Conservation (phyloP, 2,888 invertebrate species). For the Amblyjoppa fuscipennis region DNA sequence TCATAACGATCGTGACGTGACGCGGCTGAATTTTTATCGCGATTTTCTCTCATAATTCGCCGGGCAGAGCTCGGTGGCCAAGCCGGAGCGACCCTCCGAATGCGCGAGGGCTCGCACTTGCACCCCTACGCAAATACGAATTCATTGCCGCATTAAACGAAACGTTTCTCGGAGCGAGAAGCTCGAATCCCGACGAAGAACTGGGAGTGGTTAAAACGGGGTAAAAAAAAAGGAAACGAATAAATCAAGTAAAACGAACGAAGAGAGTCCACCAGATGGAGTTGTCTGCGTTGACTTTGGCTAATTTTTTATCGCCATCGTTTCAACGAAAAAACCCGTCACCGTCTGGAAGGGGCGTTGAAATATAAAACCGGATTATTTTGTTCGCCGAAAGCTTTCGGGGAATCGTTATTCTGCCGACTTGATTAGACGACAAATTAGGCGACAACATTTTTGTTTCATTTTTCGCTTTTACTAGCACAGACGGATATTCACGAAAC, state of each 20-base stretch:
- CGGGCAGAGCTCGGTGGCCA: neutral
- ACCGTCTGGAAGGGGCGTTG: conserved; percentile 55
- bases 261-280: conserved; percentile 70
- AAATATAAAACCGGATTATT: conserved; percentile 41
- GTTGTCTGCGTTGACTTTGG: conserved; percentile 72
- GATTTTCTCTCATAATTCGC: conserved; percentile 38
- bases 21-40: conserved; percentile 44
- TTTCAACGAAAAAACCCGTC: conserved; percentile 52
- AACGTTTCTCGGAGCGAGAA: conserved; percentile 67
- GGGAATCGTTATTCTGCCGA: neutral
- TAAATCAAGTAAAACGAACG: conserved; percentile 58
- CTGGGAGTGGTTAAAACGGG: conserved; percentile 1
- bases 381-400: conserved; percentile 23
- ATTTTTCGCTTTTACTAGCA: neutral
- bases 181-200: conserved; percentile 37
- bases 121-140: conserved; percentile 77
- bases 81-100: conserved; percentile 13
- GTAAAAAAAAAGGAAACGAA: conserved; percentile 41
- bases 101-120: conserved; percentile 54
- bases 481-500: too few species aligned
- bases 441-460: neutral
- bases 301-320: conserved; percentile 66
- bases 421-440: neutral
- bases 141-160: conserved; percentile 76
- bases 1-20: conserved; percentile 17